Percentiles rank a stretch among this genome's conserved stretches.
These are phyloP conservation scores for Oryzias dopingdopingensis DNA, from an alignment of 2,797 vertebrate species.

Conservation along the genomic window DNA sequence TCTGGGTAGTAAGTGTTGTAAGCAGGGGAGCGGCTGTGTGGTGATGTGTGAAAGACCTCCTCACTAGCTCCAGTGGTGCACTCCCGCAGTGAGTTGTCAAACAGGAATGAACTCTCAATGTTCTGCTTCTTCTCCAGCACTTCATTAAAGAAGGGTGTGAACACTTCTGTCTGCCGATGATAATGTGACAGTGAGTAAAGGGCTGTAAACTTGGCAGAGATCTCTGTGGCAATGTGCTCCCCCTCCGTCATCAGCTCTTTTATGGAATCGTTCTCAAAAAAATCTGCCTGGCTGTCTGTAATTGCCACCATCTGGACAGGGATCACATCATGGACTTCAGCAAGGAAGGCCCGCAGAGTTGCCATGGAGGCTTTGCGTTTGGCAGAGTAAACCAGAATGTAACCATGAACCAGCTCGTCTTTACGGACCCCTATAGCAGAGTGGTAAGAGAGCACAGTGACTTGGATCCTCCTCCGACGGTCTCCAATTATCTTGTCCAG, in stretches of 20 bases:
- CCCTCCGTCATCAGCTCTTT: constrained; percentile 99
- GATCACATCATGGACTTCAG: constrained; percentile 97
- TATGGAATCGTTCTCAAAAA: constrained; percentile 97
- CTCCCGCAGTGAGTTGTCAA: constrained; percentile 87
- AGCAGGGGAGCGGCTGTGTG: constrained; percentile 87
- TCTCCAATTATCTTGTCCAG: constrained; percentile 98
- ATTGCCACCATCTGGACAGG: constrained; percentile 98
- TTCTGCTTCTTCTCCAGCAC: constrained; percentile 93
- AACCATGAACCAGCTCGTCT: constrained; percentile 97
- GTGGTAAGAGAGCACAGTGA: constrained; percentile 96
- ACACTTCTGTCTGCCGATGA: constrained; percentile 96
- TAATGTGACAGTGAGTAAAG: constrained; percentile 97
- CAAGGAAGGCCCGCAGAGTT: constrained; percentile 94
- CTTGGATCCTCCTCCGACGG: constrained; percentile 92
- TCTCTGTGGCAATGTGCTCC: constrained; percentile 98
- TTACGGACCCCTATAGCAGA: constrained; percentile 96
- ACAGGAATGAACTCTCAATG: constrained; percentile 93
- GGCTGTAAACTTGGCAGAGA: constrained; percentile 95
- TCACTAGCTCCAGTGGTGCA: constrained; percentile 83
- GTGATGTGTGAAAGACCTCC: constrained; percentile 91
- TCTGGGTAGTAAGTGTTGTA: constrained; percentile 90
- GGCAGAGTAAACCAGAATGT: constrained; percentile 97
- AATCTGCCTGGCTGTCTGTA: constrained; percentile 98
- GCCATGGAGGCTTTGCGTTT: constrained; percentile 99
- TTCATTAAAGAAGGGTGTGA: constrained; percentile 96